These are phyloP conservation scores for Brachymystax lenok DNA, from an alignment of 2,797 vertebrate species.

Conservation along the genomic window DNA sequence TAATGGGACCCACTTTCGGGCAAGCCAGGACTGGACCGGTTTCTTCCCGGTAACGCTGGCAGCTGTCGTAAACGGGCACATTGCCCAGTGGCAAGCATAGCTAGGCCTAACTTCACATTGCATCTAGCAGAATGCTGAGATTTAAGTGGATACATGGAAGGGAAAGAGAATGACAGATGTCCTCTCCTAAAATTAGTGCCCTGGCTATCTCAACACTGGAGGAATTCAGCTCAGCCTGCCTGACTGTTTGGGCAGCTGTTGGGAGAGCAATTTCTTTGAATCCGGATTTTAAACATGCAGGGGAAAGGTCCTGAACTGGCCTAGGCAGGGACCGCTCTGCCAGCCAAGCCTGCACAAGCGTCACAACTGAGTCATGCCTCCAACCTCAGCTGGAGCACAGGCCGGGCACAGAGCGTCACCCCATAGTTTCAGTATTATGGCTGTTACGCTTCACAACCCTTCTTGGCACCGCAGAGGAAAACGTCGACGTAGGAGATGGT, in stretches of 20 bases:
- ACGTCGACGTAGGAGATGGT: constrained; percentile 39
- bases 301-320: constrained; percentile 57
- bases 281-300: constrained; percentile 69
- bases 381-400: constrained; percentile 51
- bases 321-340: constrained; percentile 34
- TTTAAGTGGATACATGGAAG: constrained; percentile 62
- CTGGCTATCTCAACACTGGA: constrained; percentile 68
- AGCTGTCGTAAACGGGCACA: constrained; percentile 26
- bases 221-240: constrained; percentile 67
- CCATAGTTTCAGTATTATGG: constrained; percentile 37
- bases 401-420: constrained; percentile 33
- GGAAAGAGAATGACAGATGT: constrained; percentile 67
- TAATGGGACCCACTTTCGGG: constrained; percentile 43
- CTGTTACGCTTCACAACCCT: constrained; percentile 40
- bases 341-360: constrained; percentile 49
- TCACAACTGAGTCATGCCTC: constrained; percentile 65
- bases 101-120: constrained; percentile 40
- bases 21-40: constrained; percentile 37
- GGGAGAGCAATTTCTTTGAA: constrained; percentile 65
- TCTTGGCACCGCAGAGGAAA: constrained; percentile 47
- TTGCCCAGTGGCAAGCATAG: constrained; percentile 38
- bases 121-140: constrained; percentile 50
- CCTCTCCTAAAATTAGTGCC: constrained; percentile 64
- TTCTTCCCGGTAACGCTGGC: constrained; percentile 48
- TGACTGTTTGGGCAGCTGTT: constrained; percentile 75